Percentiles rank a stretch among this genome's conserved stretches.
Evolutionary conservation across 2,888 invertebrate species (phyloP).

Genomic region (Cordilura impudica): DNA sequence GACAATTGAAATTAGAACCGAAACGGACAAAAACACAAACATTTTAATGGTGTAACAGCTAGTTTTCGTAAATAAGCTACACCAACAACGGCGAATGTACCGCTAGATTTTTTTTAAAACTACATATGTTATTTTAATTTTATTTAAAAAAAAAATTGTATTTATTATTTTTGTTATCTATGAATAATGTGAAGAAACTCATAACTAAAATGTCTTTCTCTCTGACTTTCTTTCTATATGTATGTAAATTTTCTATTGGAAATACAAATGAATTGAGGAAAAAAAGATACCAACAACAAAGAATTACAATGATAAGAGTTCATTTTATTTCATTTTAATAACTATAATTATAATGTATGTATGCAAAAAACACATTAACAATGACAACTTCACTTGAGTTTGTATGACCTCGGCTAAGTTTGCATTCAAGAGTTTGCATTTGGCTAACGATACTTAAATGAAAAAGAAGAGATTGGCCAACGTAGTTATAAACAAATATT

Average conservation of each 20-base stretch:
- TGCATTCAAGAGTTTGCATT: too few species aligned
- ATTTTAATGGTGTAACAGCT: neutral
- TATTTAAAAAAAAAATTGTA: too few species aligned
- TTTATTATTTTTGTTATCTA: neutral
- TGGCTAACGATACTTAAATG: too few species aligned
- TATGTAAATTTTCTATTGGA: conserved; percentile 13
- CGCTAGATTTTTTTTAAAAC: neutral
- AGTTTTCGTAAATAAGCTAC: neutral
- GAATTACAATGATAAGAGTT: conserved; percentile 22
- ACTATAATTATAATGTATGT: conserved; percentile 4
- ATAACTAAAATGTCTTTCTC: conserved; percentile 19
- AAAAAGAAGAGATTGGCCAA: too few species aligned
- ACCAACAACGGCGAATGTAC: neutral
- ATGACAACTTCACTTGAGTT: conserved; percentile 1
- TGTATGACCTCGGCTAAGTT: too few species aligned
- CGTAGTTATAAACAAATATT: too few species aligned
- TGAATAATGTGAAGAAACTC: conserved; percentile 15
- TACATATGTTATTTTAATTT: too few species aligned
- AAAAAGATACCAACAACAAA: conserved; percentile 8
- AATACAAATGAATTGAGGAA: neutral
- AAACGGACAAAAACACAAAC: neutral
- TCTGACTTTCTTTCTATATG: too few species aligned
- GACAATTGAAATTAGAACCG: neutral
- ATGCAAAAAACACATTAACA: neutral
- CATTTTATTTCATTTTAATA: conserved; percentile 7